phyloP scores from a whole-genome alignment of 2,888 invertebrate genomes.

The Pyrochroa serraticornis region DNA sequence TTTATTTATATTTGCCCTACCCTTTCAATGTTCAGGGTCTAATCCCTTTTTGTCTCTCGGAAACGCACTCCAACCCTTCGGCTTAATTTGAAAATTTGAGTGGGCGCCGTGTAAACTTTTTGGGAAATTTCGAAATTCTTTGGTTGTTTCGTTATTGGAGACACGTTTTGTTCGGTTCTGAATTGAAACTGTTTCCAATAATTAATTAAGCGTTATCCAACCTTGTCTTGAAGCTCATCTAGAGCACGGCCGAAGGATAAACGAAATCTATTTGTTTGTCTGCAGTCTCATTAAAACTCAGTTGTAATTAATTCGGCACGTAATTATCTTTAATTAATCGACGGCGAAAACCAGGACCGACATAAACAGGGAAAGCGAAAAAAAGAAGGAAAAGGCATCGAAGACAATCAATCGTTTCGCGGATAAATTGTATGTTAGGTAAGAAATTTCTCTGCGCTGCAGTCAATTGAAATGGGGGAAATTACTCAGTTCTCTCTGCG shows the following conservation, averaged over 20 bases:
- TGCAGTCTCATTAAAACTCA: slow-evolving; percentile 19
- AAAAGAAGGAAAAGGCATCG: slow-evolving; percentile 5
- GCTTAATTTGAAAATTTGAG: no score
- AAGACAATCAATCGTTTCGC: slow-evolving; percentile 23
- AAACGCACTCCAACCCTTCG: no score
- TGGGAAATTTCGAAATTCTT: no score
- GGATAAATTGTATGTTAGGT: slow-evolving; percentile 25
- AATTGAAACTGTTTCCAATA: slow-evolving; percentile 12
- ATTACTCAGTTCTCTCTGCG: slow-evolving; percentile 23
- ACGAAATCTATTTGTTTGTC: slow-evolving; percentile 15
- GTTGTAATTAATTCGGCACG: slow-evolving; percentile 20
- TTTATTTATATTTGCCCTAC: slow-evolving; percentile 5
- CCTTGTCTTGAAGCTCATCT: background rate
- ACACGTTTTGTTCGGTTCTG: no score
- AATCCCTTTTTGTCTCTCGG: background rate
- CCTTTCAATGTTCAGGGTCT: background rate
- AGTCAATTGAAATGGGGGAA: slow-evolving; percentile 23
- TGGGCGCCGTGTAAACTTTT: no score
- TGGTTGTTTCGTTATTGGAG: no score
- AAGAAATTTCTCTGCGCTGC: slow-evolving; percentile 22
- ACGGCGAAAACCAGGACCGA: slow-evolving; percentile 15
- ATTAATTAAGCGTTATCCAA: slow-evolving; percentile 18
- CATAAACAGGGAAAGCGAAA: slow-evolving; percentile 2
- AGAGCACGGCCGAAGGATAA: slow-evolving; percentile 2
- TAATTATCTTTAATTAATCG: slow-evolving; percentile 24